Base-by-base conservation (phyloP, 2,113 vertebrate genomes). In the Colistium nudipinnis region DNA sequence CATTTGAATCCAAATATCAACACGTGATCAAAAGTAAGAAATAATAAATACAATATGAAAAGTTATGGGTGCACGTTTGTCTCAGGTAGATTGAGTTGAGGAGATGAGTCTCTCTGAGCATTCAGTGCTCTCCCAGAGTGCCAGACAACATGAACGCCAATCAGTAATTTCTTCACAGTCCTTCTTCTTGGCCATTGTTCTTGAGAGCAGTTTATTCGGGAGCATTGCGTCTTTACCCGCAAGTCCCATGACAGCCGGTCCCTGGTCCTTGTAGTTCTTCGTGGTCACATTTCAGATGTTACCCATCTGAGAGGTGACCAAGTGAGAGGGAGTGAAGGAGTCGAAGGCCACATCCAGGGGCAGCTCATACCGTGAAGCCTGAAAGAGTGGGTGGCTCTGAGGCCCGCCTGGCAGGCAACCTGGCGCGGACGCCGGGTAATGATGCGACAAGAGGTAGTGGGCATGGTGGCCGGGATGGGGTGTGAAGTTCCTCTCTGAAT, bases 311-410 rank as follows among this genome's bases (percentile, higher is more conserved):
- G 95, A 75, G 19, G 89, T 85, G 7, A 95, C 88, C 68, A 87
- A 88, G 44, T 95, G 95, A n/a, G 92, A 85, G 1, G 87, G 84
- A 0, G 91, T 41, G 70, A 95, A 99, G 65, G 95, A 79, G 74
- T 98, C 96, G 38, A 96, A 98, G 77, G 91, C 81, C 85, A 95
- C 89, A 27, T 99, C 96, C 80, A 98, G 85, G 66, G 97, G 97
- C 83, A 97, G 84, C 74, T 98, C 96, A 10, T 95, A 98, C 10
- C 93, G 92, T 1, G 94, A 81, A 12, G 90, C 79, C 71, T 93
- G 95, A 87, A 97, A 97, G 28, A 94, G 90, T 0, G 94, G 84
- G 25, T 95, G 96, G 30, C 92, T 91, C 16, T 95, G 96, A 5
- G 92, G 88, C 6, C 73, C 86, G 16, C 87, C 94, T 11, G 88